Evolutionary conservation across 2,797 vertebrate genomes (phyloP).

Genomic region (Pteropus rufus): DNA sequence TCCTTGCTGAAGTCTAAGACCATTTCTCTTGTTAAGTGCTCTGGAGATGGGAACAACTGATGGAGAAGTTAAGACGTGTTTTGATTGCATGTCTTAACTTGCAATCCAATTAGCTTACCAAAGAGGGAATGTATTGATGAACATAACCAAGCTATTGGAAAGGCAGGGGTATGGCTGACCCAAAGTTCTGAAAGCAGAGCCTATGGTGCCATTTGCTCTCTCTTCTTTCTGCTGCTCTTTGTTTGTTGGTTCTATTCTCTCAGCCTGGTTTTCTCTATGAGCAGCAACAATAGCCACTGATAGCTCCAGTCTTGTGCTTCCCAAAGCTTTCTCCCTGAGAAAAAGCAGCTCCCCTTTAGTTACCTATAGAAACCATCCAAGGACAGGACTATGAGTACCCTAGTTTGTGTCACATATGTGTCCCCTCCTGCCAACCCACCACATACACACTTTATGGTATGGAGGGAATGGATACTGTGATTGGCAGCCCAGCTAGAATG

Average conservation of each 20-base stretch:
- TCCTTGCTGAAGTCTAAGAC: neutral
- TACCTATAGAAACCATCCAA: neutral
- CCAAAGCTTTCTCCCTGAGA: neutral
- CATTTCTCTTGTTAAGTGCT: neutral
- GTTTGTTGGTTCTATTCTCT: neutral
- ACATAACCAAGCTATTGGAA: neutral
- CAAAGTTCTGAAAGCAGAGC: neutral
- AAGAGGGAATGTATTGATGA: neutral
- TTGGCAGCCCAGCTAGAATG: neutral
- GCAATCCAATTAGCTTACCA: neutral
- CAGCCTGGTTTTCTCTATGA: neutral
- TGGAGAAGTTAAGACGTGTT: neutral
- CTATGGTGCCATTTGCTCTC: fast-evolving
- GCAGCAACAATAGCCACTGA: neutral
- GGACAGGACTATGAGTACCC: neutral
- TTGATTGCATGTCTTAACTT: neutral
- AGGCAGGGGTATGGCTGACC: neutral
- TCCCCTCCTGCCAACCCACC: too few species aligned
- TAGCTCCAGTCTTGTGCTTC: neutral
- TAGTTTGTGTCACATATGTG: neutral
- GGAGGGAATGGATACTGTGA: neutral
- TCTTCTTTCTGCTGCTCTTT: neutral
- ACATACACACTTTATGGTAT: neutral
- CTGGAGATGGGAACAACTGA: neutral
- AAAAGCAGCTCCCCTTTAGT: neutral